A percentile compares a stretch with the other conserved stretches of the same genome.
Conservation (phyloP, 2,113 vertebrate species). For the Pachycephala philippinensis region DNA sequence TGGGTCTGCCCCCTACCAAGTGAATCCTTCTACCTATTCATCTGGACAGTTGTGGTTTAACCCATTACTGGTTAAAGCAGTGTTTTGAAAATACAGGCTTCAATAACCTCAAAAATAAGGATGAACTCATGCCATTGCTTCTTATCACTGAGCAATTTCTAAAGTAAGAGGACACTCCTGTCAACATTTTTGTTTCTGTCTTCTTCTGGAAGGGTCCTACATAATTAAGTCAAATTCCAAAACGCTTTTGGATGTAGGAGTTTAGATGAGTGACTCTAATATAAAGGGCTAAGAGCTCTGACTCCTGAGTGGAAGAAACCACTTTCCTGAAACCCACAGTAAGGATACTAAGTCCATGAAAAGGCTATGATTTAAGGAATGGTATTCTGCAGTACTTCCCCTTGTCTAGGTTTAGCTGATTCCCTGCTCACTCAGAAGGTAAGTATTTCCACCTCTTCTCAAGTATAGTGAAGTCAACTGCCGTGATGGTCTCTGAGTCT, state of each 20-base stretch:
- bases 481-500: neutral
- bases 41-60: neutral
- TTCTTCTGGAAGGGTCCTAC: neutral
- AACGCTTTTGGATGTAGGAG: neutral
- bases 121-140: neutral
- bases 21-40: neutral
- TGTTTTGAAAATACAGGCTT: neutral
- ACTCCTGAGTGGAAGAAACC: neutral
- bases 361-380: neutral
- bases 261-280: neutral
- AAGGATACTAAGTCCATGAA: neutral
- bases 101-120: neutral
- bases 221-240: neutral
- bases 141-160: neutral
- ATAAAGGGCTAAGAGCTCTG: neutral
- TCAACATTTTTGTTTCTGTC: neutral
- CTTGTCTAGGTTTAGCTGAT: neutral
- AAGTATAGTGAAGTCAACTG: neutral
- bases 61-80: neutral
- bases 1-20: neutral
- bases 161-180: neutral
- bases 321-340: neutral
- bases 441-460: neutral
- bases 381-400: neutral
- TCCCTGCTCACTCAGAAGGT: neutral